These are phyloP conservation scores for Ips typographus DNA, from an alignment of 1,140 invertebrate genomes.

Conservation along the genomic window DNA sequence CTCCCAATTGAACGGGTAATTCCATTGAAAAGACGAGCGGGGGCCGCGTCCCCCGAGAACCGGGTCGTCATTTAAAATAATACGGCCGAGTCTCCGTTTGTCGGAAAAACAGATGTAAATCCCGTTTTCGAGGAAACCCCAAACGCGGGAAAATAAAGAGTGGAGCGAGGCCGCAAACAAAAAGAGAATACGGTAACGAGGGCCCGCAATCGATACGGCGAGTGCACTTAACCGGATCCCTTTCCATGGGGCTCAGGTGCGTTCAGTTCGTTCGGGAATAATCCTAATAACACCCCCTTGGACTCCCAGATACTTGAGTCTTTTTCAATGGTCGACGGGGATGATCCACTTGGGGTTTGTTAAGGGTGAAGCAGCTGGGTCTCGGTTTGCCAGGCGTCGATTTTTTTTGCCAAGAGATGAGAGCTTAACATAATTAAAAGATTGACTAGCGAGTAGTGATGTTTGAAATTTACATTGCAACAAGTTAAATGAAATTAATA, in stretches of 20 bases:
- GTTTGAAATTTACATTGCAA: constrained; percentile 33
- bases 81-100: background rate
- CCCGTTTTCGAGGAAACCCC: background rate
- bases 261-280: constrained; percentile 36
- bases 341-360: background rate
- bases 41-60: background rate
- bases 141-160: background rate
- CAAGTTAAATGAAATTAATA: constrained; percentile 36
- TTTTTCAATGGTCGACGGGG: constrained; percentile 14
- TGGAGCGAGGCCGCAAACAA: constrained; percentile 37
- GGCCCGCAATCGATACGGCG: constrained; percentile 39
- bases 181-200: constrained; percentile 38
- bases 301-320: constrained; percentile 5
- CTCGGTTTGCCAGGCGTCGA: no score
- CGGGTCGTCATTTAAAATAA: background rate
- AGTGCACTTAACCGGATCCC: constrained; percentile 43
- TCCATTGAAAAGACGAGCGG: background rate
- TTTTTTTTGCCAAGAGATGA: no score
- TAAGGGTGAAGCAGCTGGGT: background rate
- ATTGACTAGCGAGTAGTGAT: background rate
- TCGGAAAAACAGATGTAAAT: background rate
- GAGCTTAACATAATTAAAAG: no score
- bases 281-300: constrained; percentile 38
- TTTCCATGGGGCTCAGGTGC: constrained; percentile 39
- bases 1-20: background rate